Conservation (phyloP, 2,113 vertebrate genomes). For the Monarcha castaneiventris region DNA sequence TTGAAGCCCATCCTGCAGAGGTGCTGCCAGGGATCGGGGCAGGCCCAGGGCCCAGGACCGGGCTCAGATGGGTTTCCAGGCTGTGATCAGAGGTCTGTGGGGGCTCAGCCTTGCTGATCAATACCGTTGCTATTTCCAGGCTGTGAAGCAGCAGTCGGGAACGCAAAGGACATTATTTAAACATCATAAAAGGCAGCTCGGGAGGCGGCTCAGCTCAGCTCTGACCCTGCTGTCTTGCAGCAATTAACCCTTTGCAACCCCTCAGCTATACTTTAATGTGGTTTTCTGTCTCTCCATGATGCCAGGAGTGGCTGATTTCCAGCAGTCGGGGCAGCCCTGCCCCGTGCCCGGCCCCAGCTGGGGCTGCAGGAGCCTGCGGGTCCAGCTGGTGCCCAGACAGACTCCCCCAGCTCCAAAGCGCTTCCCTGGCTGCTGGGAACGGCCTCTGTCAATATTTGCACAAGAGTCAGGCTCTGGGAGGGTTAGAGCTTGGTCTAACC, state of each 20-base stretch:
- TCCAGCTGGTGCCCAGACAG: neutral
- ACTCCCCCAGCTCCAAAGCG: neutral
- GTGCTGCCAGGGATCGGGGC: neutral
- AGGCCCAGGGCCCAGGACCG: neutral
- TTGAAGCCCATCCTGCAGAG: neutral
- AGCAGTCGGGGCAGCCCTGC: neutral
- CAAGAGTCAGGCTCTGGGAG: neutral
- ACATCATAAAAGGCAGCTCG: neutral
- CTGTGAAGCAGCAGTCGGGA: neutral
- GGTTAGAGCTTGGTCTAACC: neutral
- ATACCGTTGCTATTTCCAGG: neutral
- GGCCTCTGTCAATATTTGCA: neutral
- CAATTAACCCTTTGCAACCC: neutral
- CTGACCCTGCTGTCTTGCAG: neutral
- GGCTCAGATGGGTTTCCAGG: neutral
- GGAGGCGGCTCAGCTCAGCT: neutral
- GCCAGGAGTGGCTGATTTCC: neutral
- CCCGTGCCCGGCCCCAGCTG: rapidly evolving
- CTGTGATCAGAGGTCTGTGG: neutral
- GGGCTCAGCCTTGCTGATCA: neutral
- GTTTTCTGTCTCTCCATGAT: rapidly evolving
- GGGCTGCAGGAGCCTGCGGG: neutral
- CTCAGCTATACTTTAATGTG: rapidly evolving
- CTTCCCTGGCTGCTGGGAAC: neutral
- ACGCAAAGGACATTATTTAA: neutral